These are phyloP conservation scores for Lytechinus pictus DNA, from an alignment of 35 echinoderm and acorn worm species.

Conservation along the genomic window DNA sequence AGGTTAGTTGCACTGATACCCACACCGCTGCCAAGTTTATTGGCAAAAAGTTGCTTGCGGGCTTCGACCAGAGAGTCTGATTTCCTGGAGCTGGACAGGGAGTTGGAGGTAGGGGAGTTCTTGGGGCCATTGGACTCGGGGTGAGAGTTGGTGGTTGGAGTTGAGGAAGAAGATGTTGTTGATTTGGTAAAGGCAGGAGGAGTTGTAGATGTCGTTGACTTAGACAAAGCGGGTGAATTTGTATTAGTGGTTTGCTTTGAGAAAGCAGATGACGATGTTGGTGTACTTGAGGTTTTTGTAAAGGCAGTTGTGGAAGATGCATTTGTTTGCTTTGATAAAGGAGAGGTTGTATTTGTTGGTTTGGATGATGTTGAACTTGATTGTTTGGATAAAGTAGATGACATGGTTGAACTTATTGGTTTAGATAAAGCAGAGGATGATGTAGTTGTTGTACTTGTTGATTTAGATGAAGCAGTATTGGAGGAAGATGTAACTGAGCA, in stretches of 20 bases:
- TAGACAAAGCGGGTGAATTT: conserved; percentile 41
- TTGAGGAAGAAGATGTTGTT: conserved; percentile 31
- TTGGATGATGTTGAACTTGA: background rate
- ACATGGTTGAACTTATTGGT: background rate
- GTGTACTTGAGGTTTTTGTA: conserved; percentile 14
- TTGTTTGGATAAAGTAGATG: background rate
- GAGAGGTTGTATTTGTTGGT: background rate
- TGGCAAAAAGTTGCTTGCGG: conserved; percentile 97
- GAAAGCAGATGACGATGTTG: conserved; percentile 31
- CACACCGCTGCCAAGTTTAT: conserved; percentile 81
- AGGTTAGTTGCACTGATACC: conserved; percentile 64
- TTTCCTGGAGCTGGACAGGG: conserved; percentile 62
- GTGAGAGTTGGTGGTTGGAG: conserved; percentile 20
- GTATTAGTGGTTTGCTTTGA: background rate
- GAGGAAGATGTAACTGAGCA: background rate
- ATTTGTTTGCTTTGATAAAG: background rate
- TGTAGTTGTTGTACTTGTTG: background rate
- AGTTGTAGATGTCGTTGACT: background rate
- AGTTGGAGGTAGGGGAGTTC: conserved; percentile 46
- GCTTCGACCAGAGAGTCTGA: conserved; percentile 96
- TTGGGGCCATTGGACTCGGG: conserved; percentile 59
- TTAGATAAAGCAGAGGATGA: background rate
- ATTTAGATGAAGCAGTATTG: background rate
- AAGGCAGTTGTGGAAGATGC: background rate
- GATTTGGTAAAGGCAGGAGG: conserved; percentile 22